Conservation (phyloP, 1,140 invertebrate species). For the Zeugodacus cucurbitae region DNA sequence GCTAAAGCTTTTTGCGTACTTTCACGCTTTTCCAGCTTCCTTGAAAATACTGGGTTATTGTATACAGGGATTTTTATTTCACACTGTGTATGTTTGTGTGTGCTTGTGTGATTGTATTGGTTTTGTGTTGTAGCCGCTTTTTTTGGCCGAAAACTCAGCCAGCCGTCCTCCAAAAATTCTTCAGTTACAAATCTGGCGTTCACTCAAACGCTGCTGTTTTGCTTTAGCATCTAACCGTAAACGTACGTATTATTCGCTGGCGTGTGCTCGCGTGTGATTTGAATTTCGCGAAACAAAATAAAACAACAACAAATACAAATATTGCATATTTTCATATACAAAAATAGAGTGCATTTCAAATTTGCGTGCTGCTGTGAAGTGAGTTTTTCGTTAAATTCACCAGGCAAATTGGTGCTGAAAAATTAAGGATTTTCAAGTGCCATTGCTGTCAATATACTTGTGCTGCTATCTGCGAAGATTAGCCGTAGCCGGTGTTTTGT, state of each 20-base stretch:
- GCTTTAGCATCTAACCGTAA: neutral
- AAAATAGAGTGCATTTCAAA: neutral
- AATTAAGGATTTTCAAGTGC: neutral
- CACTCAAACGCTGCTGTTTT: constrained; percentile 27
- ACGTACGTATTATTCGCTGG: neutral
- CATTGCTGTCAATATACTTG: neutral
- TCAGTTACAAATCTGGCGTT: constrained; percentile 39
- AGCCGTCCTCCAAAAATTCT: constrained; percentile 16
- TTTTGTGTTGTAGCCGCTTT: neutral
- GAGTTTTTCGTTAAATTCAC: neutral
- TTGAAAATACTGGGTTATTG: neutral
- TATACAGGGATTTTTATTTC: neutral
- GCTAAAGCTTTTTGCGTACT: neutral
- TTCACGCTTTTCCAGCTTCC: constrained; percentile 1
- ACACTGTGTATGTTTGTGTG: neutral
- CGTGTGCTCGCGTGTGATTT: neutral
- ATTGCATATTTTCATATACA: neutral
- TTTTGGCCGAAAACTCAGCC: constrained; percentile 30
- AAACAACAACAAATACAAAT: neutral
- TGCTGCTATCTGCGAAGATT: neutral
- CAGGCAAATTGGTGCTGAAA: neutral
- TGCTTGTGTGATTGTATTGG: neutral
- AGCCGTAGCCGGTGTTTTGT: neutral
- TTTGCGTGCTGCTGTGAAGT: neutral
- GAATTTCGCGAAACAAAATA: neutral